Evolutionary conservation across 2,797 vertebrate species (phyloP).

Genomic region (Eurystomus glaucurus): DNA sequence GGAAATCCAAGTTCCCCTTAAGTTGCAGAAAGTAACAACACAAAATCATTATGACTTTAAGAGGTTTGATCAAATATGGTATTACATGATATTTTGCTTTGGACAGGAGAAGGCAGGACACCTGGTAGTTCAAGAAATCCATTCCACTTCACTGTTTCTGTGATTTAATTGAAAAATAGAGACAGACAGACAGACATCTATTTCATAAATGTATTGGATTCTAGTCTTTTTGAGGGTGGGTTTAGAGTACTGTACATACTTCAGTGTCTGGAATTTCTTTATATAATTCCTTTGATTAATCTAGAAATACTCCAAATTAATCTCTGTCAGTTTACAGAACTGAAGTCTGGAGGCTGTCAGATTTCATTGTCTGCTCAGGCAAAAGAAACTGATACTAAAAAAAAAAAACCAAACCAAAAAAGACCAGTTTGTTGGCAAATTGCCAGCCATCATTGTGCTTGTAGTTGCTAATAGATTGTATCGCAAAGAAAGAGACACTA

Average conservation of each 20-base stretch:
- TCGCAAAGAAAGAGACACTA: background rate
- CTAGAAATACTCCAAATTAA: background rate
- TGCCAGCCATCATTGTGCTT: background rate
- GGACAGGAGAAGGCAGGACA: background rate
- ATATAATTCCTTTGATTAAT: background rate
- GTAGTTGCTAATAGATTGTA: background rate
- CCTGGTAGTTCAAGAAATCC: background rate
- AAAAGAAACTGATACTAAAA: background rate
- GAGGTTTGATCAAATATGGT: background rate
- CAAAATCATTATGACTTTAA: background rate
- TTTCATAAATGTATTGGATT: background rate
- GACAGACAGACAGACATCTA: accelerated
- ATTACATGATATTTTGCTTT: background rate
- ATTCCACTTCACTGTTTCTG: background rate
- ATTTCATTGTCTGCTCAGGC: background rate
- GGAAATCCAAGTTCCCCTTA: background rate
- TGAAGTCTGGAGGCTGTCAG: background rate
- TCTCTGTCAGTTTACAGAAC: background rate
- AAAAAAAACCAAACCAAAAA: background rate
- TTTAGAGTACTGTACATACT: background rate
- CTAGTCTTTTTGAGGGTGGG: background rate
- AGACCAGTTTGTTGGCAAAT: background rate
- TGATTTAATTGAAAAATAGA: background rate
- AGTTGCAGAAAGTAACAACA: background rate
- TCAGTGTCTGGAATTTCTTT: background rate